These are phyloP conservation scores for Acleris sparsana DNA, from an alignment of 2,888 invertebrate species.

Conservation along the genomic window DNA sequence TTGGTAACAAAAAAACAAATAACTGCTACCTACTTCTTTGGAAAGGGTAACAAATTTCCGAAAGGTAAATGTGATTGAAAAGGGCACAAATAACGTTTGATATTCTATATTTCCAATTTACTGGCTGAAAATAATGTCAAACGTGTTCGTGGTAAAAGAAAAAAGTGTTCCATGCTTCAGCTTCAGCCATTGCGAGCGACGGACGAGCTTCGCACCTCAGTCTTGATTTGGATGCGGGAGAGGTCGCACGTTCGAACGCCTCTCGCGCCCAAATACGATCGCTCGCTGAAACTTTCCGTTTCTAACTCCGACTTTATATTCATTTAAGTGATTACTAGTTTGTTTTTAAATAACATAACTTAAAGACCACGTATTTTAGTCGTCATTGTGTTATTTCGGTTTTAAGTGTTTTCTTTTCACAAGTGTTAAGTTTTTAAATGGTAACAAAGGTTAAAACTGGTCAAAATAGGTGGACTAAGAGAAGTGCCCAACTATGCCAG, in stretches of 20 bases:
- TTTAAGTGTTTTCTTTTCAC: slow-evolving; percentile 33
- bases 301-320: slow-evolving; percentile 7
- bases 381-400: slow-evolving; percentile 1
- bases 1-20: no score
- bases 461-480: slow-evolving; percentile 69
- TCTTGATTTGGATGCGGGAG: slow-evolving; percentile 15
- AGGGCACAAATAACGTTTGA: not conserved
- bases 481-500: slow-evolving; percentile 45
- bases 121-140: slow-evolving; percentile 10
- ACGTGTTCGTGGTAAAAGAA: slow-evolving; percentile 4
- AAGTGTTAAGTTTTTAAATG: slow-evolving; percentile 46
- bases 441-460: slow-evolving; percentile 47
- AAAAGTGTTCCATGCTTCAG: slow-evolving; percentile 20
- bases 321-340: not conserved
- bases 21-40: no score
- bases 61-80: slow-evolving; percentile 15
- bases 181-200: slow-evolving; percentile 9
- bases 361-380: no score
- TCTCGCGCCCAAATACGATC: not conserved
- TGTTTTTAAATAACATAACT: no score
- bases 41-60: slow-evolving; percentile 9
- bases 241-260: slow-evolving; percentile 18
- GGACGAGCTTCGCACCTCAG: slow-evolving; percentile 18
- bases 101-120: slow-evolving; percentile 9
- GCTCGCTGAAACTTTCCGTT: slow-evolving; percentile 20